phyloP scores from a whole-genome alignment of 37 sponge, comb jelly and placozoan species.

The Sycon ciliatum region DNA sequence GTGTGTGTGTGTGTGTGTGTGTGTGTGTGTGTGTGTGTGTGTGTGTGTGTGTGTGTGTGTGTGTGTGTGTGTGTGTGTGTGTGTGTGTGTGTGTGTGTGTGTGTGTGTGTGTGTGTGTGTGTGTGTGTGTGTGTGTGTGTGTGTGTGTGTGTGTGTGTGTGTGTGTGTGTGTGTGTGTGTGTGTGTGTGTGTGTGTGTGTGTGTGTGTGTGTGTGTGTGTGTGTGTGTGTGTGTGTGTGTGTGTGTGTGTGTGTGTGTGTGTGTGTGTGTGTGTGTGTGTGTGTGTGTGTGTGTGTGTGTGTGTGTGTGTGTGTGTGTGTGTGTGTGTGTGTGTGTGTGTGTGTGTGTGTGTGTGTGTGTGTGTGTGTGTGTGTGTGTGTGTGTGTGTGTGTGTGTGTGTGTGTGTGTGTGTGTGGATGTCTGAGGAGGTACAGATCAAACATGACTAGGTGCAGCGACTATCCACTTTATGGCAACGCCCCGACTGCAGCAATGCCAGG shows the following conservation, averaged over 20 bases:
- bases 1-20: constrained; percentile 27
- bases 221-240: not conserved
- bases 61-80: not conserved
- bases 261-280: constrained; percentile 26
- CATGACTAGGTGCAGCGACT: too few relatives aligned
- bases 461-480: too few relatives aligned
- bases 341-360: constrained; percentile 22
- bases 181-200: not conserved
- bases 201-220: not conserved
- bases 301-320: constrained; percentile 27
- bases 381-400: constrained; percentile 5
- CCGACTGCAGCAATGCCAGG: too few relatives aligned
- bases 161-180: constrained; percentile 20
- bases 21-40: constrained; percentile 32
- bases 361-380: constrained; percentile 6
- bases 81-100: constrained; percentile 14
- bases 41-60: constrained; percentile 22
- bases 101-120: constrained; percentile 28
- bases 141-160: constrained; percentile 23
- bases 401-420: too few relatives aligned
- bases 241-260: constrained; percentile 25
- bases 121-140: constrained; percentile 32
- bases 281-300: constrained; percentile 14
- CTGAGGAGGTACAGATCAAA: too few relatives aligned
- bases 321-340: constrained; percentile 25